Evolutionary conservation across 2,113 vertebrate genomes (phyloP).

Genomic region (Arenaria interpres): DNA sequence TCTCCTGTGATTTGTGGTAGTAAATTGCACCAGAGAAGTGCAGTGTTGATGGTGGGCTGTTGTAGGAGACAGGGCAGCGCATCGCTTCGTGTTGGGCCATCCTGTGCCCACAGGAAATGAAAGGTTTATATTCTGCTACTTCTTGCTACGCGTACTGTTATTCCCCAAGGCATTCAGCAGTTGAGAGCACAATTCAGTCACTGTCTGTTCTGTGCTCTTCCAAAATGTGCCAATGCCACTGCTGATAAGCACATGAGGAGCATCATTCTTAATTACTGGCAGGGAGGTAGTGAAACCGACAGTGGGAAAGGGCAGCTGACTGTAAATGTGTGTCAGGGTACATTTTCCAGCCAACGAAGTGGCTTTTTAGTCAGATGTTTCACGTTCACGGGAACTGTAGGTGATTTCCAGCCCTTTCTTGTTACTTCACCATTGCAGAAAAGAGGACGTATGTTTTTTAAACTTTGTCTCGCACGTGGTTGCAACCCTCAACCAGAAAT

Average conservation of each 20-base stretch:
- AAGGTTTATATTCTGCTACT: not conserved
- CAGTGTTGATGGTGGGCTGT: not conserved
- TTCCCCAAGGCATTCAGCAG: not conserved
- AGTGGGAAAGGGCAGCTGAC: not conserved
- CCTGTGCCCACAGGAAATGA: not conserved
- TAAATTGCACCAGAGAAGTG: accelerated
- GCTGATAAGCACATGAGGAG: not conserved
- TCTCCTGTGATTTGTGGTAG: accelerated
- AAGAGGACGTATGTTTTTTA: not conserved
- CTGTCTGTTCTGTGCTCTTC: not conserved
- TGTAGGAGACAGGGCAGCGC: accelerated
- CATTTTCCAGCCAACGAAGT: not conserved
- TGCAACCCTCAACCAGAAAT: not conserved
- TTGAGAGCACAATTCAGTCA: not conserved
- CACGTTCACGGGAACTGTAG: not conserved
- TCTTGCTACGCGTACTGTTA: not conserved
- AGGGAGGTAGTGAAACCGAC: not conserved
- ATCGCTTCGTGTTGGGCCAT: not conserved
- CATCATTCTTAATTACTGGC: not conserved
- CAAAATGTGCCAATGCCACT: not conserved
- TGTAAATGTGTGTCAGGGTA: not conserved
- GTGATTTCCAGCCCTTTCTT: slow-evolving; percentile 19
- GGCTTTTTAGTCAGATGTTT: not conserved
- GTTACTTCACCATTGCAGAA: not conserved
- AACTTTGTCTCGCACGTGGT: not conserved